These are phyloP conservation scores for Platysteira castanea DNA, from an alignment of 2,113 vertebrate genomes.

Conservation along the genomic window DNA sequence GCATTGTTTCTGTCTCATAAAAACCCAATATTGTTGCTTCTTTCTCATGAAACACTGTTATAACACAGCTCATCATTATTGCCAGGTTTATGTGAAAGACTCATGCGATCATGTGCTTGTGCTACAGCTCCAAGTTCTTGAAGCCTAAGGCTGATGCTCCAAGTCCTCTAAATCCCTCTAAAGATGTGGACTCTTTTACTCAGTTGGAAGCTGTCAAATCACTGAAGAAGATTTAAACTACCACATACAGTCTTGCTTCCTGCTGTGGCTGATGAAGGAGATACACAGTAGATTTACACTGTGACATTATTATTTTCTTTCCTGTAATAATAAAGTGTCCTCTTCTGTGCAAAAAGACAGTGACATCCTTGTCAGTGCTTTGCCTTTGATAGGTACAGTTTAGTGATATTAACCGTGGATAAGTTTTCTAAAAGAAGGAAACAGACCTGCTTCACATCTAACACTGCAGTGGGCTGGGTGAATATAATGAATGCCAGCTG, in stretches of 20 bases:
- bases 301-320: constrained; percentile 13
- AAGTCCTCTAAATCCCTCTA: constrained; percentile 3
- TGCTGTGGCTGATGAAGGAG: constrained; percentile 37
- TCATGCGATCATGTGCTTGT: accelerated
- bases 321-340: neutral
- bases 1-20: neutral
- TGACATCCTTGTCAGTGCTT: neutral
- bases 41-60: neutral
- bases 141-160: neutral
- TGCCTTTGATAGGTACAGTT: neutral
- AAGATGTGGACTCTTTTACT: neutral
- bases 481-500: neutral
- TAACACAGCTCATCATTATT: neutral
- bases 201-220: constrained; percentile 27
- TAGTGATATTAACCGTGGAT: neutral
- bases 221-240: constrained; percentile 10
- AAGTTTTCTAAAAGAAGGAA: neutral
- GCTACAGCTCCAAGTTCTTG: neutral
- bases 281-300: neutral
- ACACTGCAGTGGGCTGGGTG: neutral
- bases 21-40: accelerated
- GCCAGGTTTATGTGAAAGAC: neutral
- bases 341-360: neutral
- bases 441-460: neutral
- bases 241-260: neutral